Conservation (phyloP, 1,140 invertebrate species). For the Mizuhopecten yessoensis region DNA sequence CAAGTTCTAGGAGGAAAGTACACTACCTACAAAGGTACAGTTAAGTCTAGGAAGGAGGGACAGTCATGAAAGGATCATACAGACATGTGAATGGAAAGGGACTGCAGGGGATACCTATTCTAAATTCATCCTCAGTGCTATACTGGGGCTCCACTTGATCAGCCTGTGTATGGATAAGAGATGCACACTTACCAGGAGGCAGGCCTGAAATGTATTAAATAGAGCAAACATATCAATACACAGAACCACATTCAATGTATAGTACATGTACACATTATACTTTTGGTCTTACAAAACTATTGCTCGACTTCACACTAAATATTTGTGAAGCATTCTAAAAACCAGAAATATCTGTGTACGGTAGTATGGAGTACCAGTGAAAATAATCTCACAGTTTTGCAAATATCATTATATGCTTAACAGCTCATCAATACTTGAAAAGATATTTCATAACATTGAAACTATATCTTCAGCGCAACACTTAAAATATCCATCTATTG, state of each 20-base stretch:
- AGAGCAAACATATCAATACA: neutral
- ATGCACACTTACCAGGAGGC: slow-evolving; percentile 10
- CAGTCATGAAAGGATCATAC: neutral
- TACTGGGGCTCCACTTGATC: slow-evolving; percentile 53
- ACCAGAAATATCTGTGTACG: no score
- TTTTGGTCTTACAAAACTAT: neutral
- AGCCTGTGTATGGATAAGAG: neutral
- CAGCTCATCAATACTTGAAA: no score
- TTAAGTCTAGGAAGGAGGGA: neutral
- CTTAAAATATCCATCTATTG: no score
- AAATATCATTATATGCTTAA: no score
- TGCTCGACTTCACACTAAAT: no score
- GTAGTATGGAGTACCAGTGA: no score
- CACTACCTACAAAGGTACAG: neutral
- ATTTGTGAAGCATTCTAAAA: neutral
- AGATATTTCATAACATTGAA: no score
- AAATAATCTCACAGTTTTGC: no score
- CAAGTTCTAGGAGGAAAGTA: no score
- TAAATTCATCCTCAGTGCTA: slow-evolving; percentile 61
- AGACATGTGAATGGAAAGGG: neutral
- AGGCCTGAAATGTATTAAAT: neutral
- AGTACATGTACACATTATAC: neutral
- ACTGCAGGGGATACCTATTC: slow-evolving; percentile 52
- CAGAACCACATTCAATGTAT: neutral
- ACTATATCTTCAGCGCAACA: no score